Evolutionary conservation across 1,140 invertebrate genomes (phyloP), one percentile per base, ranked within the genome.

Genomic region (Drosophila sturtevanti): DNA sequence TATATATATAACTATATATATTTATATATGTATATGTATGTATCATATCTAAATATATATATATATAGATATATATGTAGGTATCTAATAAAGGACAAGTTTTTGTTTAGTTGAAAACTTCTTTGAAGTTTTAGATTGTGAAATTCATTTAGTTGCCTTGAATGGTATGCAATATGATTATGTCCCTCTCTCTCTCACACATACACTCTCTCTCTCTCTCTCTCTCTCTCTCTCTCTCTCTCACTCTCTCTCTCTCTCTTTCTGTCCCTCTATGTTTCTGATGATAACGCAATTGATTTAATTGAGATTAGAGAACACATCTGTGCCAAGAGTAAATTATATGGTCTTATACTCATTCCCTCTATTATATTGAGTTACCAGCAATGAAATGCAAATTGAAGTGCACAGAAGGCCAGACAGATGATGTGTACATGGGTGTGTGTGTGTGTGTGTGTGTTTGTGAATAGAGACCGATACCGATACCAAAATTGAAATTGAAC

Each of bases 311-410:
- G 7, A 74, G 63, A 67, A 38, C 56, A 16, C 72, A 75, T 55
- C 63, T 65, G 68, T 56, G 63, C 34, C 55, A 22, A 16, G 22
- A 5, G 24, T 31, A 55, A 63, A 63, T 52, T 61, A 41, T 56
- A 61, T 27, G 34, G 31, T 24, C 48, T 18, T 31, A 21, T 18
- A 21, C 51, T 41, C 35, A 34, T 44, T 51, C 22, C 44, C 67
- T 1, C 12, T 66, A 10, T 31, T 44, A 24, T 4, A 73, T 73
- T 66, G 44, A 66, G 27, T 31, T 63, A 63, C 9, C 34, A 44
- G 67, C 70, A 74, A 75, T 67, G 72, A 58, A 75, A 75, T 75
- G 72, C 63, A 75, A 75, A 75, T 75, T 75, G 63, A 75, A 75
- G 71, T 68, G 72, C 72, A 75, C 56, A 61, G 63, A 68, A 4